These are phyloP conservation scores for Phallusia fumigata DNA, from an alignment of 23 tunicate species.

Conservation along the genomic window DNA sequence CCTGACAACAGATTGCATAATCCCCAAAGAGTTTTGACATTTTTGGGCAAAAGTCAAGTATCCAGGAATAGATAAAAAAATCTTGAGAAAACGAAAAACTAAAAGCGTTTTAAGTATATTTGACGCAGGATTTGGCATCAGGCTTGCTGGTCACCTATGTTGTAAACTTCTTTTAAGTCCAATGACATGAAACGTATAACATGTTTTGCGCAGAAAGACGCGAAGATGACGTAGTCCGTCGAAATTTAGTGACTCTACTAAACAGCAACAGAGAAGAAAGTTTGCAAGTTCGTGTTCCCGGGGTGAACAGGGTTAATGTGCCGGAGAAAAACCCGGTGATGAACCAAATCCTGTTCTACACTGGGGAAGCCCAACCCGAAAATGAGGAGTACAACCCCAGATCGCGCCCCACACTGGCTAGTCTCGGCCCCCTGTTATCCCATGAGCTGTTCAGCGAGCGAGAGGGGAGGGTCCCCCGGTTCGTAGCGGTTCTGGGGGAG, in stretches of 20 bases:
- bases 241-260: not conserved
- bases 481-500: constrained; percentile 20
- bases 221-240: not conserved
- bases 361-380: not conserved
- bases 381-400: constrained; percentile 2
- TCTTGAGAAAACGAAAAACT: too few species aligned
- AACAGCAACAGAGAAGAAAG: not conserved
- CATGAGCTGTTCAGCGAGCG: constrained; percentile 10
- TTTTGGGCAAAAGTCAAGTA: too few species aligned
- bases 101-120: too few species aligned
- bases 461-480: not conserved
- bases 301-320: not conserved
- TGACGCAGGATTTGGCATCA: too few species aligned
- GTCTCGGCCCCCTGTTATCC: not conserved
- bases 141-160: too few species aligned
- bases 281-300: not conserved
- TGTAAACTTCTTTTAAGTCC: too few species aligned
- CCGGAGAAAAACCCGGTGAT: not conserved
- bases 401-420: not conserved
- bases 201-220: too few species aligned
- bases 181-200: too few species aligned
- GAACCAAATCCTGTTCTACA: constrained; percentile 11
- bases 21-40: too few species aligned
- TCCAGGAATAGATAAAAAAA: too few species aligned
- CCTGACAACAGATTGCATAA: too few species aligned